Evolutionary conservation across 2,888 invertebrate genomes (phyloP), one percentile per base, ranked within the genome.

Genomic region (Lamellibrachia columna): DNA sequence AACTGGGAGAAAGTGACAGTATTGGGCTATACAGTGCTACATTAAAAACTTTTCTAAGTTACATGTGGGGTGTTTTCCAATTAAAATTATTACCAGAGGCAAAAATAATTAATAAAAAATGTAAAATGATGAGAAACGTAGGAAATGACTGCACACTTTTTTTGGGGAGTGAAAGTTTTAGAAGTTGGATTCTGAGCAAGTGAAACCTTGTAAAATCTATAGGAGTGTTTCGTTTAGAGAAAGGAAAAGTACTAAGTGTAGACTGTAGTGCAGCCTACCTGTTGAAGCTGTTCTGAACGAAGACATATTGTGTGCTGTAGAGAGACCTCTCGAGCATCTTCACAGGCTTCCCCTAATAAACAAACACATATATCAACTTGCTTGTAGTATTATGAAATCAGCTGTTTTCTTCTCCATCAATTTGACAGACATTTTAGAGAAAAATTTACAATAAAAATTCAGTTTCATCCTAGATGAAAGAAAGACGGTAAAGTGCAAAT

Each of bases 301-400:
- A 93, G 52, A 93, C 91, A 90, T 93, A 92, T 9, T 91, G 53
- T 9, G 93, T 93, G 90, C 93, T 93, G 92, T 91, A 93, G 28
- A 93, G 91, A 2, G 93, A 93, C 55, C 93, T n/a, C 91, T 93
- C 93, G n/a, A 93, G 58, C 93, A 93, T 93, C 52, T 92, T 92
- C 53, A 93, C 93, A 2, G 93, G 92, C 40, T 53, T 53, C 22
- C 7, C 15, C 93, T 93, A 90, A 22, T 91, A 93, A n/a, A 92
- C 22, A 55, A 90, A 60, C 75, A 75, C 1, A 75, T n/a, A 75
- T 75, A n/a, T 22, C n/a, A 75, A 15, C 22, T 22, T 22, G 22
- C n/a, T 22, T 75, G 22, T 75, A 75, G 6, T 55, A 55, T 55
- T 3, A 55, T 55, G 55, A 55, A 55, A 55, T 9, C 9, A 55